These are phyloP conservation scores for Sclerodermus sp. DNA, from an alignment of 2,888 invertebrate genomes.

Conservation along the genomic window DNA sequence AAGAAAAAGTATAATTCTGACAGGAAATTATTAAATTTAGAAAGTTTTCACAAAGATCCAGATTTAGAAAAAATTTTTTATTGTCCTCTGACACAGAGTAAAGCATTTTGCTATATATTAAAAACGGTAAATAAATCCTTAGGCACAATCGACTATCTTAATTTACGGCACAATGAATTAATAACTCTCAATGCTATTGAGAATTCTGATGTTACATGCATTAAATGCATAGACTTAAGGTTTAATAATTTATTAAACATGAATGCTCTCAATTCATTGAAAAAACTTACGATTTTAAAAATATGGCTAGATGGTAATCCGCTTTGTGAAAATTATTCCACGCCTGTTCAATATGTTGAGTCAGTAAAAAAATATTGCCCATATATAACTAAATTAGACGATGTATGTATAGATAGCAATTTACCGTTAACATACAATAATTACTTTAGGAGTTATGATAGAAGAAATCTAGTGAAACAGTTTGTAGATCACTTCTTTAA, in stretches of 20 bases:
- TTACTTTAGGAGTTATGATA: constrained; percentile 28
- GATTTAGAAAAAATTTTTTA: constrained; percentile 51
- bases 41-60: constrained; percentile 58
- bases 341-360: constrained; percentile 64
- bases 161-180: constrained; percentile 42
- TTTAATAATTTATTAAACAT: constrained; percentile 45
- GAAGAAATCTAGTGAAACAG: constrained; percentile 60
- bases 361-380: constrained; percentile 62
- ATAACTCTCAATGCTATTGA: constrained; percentile 31
- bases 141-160: constrained; percentile 36
- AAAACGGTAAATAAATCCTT: constrained; percentile 42
- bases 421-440: constrained; percentile 34
- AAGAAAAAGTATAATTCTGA: constrained; percentile 48
- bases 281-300: constrained; percentile 57
- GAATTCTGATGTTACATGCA: constrained; percentile 21
- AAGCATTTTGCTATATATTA: constrained; percentile 59
- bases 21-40: constrained; percentile 52
- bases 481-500: constrained; percentile 70
- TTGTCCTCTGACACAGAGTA: constrained; percentile 59
- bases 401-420: constrained; percentile 45
- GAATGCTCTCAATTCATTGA: constrained; percentile 44
- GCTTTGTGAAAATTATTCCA: constrained; percentile 67
- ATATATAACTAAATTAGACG: constrained; percentile 62
- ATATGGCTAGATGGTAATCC: constrained; percentile 72
- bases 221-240: constrained; percentile 48